Base-by-base conservation (phyloP, 2,888 invertebrate genomes). In the Lysandra coridon region DNA sequence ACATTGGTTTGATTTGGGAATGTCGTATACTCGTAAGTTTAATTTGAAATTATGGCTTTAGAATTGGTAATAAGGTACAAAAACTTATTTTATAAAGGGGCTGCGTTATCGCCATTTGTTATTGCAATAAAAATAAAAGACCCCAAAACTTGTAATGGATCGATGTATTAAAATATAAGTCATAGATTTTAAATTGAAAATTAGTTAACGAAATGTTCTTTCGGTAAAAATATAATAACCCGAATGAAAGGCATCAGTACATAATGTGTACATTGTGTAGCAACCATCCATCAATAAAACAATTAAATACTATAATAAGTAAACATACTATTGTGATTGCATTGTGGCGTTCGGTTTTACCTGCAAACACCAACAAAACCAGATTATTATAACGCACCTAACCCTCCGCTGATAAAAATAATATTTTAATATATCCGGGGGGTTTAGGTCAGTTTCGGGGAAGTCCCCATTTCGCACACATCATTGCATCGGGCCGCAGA, bases 401-500 rank as follows among this genome's bases (percentile, higher is more conserved):
- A 17, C 57, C 57, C 57, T 57, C 57, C 57, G 57, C 12, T 1
- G 57, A 57, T 17, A 14, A 57, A 57, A 57, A 57, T 57, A 57
- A 57, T 57, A 57, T 33, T 76, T 57, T 75, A 7, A 44, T 49
- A 73, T 40, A 6, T 5, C 23, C 23, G 53, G 33, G 76, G 14
- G 6, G 33, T 10, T 23, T 74, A 74, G 40, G 79, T 60, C 69
- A 80, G 81, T 80, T 84, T 85, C 80, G 83, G 86, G 75, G 44
- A 74, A 88, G 91, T 92, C 90, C 88, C 92, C 93, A 95, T 95
- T 95, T 91, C 94, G 92, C 93, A 94, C 95, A 95, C 94, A 94
- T 95, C 94, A 95, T 94, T 95, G 95, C 95, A 94, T 94, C 88
- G 91, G 92, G 90, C 88, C 91, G 91, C 91, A 93, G 95, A 95